Base-by-base conservation (phyloP, 2,888 invertebrate genomes). In the Hesperia comma region DNA sequence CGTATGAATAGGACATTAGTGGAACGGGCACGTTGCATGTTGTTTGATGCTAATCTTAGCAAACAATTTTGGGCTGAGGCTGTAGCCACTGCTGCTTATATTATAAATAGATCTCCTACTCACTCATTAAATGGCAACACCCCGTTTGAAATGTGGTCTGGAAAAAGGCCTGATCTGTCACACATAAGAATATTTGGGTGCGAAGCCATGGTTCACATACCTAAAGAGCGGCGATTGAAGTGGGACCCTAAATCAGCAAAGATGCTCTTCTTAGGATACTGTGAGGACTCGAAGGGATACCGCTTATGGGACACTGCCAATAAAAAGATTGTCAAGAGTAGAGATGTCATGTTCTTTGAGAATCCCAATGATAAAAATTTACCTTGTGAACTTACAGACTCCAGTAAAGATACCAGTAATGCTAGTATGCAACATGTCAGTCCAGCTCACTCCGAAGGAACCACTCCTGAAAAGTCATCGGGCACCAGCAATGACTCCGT, bases 121-220 rank as follows among this genome's bases (percentile, higher is more conserved):
- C 55, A 55, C 8, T 17, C 41, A 7, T 10, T 72, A 8, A 15
- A 26, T 19, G 54, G 41, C 10, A 68, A 51, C 33, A 71, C 74
- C 15, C 72, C 71, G 8, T 69, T 53, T 57, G 83, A 84, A 70
- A 14, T 76, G 4, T 85, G 85, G 83, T 70, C 74, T 61, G 74
- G 76, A 12, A 70, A 70, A 3, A 80, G 78, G 69, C 79, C 77
- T 2, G 67, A 81, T 56, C 8, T 87, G 6, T 64, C 69, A 6
- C 68, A 75, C 60, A 46, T 75, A 7, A 75, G 73, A 66, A 74
- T 80, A 49, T 88, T 90, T 79, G 88, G 86, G 10, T 70, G 60
- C 7, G 49, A 67, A n/a, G 74, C 60, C 6, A 77, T 77, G 75
- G 72, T 72, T 0, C 69, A 71, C 55, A 41, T 74, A 4, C 70